Percentiles rank a stretch among this genome's conserved stretches.
Evolutionary conservation across 2,797 vertebrate species (phyloP).

Genomic region (Pelochelys cantorii): DNA sequence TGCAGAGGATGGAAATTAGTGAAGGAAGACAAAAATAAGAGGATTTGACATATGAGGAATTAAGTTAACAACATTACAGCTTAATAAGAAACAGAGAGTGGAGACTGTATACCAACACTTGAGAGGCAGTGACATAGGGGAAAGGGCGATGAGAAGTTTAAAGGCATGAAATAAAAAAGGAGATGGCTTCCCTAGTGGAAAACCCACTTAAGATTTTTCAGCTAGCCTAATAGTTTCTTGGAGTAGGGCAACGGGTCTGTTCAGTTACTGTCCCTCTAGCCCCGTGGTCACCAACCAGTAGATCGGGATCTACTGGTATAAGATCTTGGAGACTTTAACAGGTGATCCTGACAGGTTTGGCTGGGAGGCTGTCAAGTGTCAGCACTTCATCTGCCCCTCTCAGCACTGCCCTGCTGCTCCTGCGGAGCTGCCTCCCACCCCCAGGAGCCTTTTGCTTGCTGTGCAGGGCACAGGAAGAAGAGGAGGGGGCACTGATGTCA

Average conservation of each 20-base stretch:
- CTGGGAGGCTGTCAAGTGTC: too few relatives aligned
- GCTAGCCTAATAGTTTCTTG: slow-evolving; percentile 27
- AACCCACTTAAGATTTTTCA: slow-evolving; percentile 64
- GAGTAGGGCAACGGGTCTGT: not conserved
- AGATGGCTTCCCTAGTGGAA: slow-evolving; percentile 58
- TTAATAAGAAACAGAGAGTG: slow-evolving; percentile 49
- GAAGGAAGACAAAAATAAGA: not conserved
- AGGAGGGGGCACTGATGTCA: too few relatives aligned
- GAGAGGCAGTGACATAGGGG: not conserved
- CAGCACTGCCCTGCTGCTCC: too few relatives aligned
- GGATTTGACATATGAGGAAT: not conserved
- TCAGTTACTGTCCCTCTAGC: not conserved
- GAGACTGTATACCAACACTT: slow-evolving; percentile 25
- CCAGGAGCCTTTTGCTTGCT: too few relatives aligned
- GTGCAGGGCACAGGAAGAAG: too few relatives aligned
- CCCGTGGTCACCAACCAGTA: too few relatives aligned
- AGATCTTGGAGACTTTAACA: too few relatives aligned
- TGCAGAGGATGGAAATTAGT: too few relatives aligned
- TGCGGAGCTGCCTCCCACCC: too few relatives aligned
- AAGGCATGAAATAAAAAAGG: slow-evolving; percentile 53
- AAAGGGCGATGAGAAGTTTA: slow-evolving; percentile 53
- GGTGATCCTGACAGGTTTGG: too few relatives aligned
- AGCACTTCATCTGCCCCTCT: too few relatives aligned
- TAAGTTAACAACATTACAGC: not conserved
- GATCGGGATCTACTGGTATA: too few relatives aligned